These are phyloP conservation scores for Melanocharis versteri DNA, from an alignment of 2,113 vertebrate species.

Conservation along the genomic window DNA sequence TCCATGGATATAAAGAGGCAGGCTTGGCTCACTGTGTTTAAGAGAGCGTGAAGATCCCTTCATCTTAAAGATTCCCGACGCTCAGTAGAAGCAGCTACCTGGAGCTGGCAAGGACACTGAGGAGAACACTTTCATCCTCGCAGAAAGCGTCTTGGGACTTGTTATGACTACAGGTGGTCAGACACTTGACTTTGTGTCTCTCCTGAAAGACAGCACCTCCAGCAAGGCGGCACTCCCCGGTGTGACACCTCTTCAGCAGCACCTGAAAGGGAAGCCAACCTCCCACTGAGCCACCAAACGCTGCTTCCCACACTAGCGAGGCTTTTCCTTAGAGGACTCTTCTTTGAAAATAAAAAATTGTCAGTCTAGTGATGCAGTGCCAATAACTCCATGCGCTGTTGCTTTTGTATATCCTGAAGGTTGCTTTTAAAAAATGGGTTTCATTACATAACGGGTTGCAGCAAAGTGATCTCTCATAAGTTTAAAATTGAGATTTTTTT, in stretches of 20 bases:
- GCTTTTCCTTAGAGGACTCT: constrained; percentile 24
- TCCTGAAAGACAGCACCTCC: constrained; percentile 44
- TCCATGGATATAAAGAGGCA: background rate
- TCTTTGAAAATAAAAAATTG: constrained; percentile 38
- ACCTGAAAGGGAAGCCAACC: background rate
- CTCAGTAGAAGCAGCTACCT: background rate
- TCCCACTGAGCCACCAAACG: constrained; percentile 52
- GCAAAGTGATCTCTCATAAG: background rate
- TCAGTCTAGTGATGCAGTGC: background rate
- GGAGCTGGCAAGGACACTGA: constrained; percentile 9
- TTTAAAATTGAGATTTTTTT: background rate
- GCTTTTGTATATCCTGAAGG: background rate
- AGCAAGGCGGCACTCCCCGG: background rate
- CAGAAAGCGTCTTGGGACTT: constrained; percentile 28
- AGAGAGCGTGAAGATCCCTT: background rate
- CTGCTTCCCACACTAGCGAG: background rate
- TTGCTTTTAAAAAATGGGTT: constrained; percentile 16
- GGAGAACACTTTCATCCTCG: constrained; percentile 48
- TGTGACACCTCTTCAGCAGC: constrained; percentile 22
- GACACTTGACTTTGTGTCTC: constrained; percentile 34
- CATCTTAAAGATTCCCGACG: background rate
- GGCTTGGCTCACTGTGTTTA: background rate
- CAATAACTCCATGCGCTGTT: background rate
- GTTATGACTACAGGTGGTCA: constrained; percentile 45
- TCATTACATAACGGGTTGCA: background rate